Conservation (phyloP, 2,888 invertebrate species). For the Drosophila meridionalis region DNA sequence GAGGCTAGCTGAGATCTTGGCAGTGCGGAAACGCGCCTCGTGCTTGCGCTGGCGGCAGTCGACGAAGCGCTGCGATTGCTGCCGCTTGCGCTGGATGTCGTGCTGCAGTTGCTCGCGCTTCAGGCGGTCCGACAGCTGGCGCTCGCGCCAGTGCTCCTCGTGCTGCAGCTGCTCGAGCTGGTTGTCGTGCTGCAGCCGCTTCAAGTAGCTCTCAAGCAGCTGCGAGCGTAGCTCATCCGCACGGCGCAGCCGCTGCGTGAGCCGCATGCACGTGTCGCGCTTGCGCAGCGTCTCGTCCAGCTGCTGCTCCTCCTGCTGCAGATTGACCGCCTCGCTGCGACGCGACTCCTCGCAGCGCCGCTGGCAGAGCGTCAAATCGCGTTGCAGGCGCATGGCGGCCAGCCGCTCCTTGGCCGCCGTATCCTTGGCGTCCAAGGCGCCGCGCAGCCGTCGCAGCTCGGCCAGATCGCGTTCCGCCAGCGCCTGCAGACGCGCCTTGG, state of each 20-base stretch:
- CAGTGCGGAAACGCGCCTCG: conserved; percentile 80
- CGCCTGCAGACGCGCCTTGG: conserved; percentile 82
- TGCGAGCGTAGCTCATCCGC: conserved; percentile 82
- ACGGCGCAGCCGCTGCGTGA: conserved; percentile 81
- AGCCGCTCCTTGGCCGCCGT: conserved; percentile 79
- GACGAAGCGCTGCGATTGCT: conserved; percentile 80
- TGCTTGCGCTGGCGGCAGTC: conserved; percentile 78
- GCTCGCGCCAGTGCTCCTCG: conserved; percentile 83
- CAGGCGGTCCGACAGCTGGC: conserved; percentile 75
- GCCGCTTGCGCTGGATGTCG: conserved; percentile 80
- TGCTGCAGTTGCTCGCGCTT: conserved; percentile 80
- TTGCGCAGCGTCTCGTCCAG: conserved; percentile 82
- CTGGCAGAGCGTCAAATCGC: conserved; percentile 77
- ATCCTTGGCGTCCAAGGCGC: conserved; percentile 81
- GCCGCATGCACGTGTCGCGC: conserved; percentile 79
- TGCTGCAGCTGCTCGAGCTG: conserved; percentile 83
- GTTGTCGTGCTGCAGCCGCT: conserved; percentile 83
- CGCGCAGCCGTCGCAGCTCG: conserved; percentile 79
- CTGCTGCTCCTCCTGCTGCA: conserved; percentile 82
- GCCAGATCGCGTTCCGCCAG: conserved; percentile 81
- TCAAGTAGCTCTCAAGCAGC: conserved; percentile 79
- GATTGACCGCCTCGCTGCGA: conserved; percentile 80
- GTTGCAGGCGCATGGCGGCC: conserved; percentile 78
- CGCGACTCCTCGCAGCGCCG: conserved; percentile 81
- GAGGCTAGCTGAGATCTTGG: conserved; percentile 84